Evolutionary conservation across 2,797 vertebrate genomes (phyloP).

Genomic region (Aselliscus stoliczkanus): DNA sequence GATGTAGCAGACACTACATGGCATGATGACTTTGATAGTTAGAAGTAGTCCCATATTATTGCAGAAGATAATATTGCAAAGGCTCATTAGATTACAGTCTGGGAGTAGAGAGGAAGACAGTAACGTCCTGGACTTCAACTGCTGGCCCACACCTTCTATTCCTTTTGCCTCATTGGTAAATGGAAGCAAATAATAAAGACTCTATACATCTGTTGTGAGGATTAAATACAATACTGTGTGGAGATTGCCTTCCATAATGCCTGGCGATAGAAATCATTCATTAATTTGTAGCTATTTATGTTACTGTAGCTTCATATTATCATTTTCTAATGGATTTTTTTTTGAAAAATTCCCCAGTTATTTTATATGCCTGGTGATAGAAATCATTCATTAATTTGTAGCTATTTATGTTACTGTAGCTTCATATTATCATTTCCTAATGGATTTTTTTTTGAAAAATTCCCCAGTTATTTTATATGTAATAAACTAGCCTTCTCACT

Average conservation of each 20-base stretch:
- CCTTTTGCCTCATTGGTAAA: background rate
- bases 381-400: background rate
- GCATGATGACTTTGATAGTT: background rate
- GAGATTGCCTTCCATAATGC: background rate
- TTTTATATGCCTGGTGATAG: background rate
- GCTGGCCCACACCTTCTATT: background rate
- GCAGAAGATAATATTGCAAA: background rate
- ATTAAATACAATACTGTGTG: background rate
- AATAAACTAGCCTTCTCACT: background rate
- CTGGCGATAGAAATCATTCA: background rate
- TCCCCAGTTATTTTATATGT: background rate
- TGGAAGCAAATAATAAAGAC: background rate
- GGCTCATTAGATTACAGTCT: background rate
- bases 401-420: background rate
- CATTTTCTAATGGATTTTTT: background rate
- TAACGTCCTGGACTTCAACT: background rate
- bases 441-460: background rate
- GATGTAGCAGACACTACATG: background rate
- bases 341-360: background rate
- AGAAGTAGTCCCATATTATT: background rate
- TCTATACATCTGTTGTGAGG: background rate
- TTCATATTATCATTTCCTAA: background rate
- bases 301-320: background rate
- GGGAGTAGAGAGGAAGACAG: background rate
- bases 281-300: background rate